These are phyloP conservation scores for Lutjanus erythropterus DNA, from an alignment of 2,113 vertebrate species.

Conservation along the genomic window DNA sequence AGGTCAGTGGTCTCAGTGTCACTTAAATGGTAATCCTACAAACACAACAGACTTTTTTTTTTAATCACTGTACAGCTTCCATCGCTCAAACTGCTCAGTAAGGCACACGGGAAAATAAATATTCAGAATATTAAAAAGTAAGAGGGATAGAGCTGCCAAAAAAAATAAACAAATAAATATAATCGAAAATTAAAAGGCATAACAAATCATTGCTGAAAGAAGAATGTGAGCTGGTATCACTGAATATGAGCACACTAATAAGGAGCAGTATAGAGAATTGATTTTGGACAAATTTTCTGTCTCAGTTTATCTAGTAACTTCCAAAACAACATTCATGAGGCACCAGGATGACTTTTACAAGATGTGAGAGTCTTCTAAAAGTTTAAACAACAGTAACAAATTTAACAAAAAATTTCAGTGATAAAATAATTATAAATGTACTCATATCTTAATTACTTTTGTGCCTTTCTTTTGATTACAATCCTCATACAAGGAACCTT, in stretches of 20 bases:
- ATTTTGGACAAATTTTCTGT: background rate
- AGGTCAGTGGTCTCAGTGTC: background rate
- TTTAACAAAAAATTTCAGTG: background rate
- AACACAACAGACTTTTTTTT: background rate
- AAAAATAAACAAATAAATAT: too few species aligned
- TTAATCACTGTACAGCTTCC: too few species aligned
- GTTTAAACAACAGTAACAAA: background rate
- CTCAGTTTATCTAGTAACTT: slow-evolving; percentile 2
- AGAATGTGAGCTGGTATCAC: background rate
- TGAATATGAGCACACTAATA: background rate
- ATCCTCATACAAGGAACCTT: too few species aligned
- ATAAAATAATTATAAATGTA: background rate
- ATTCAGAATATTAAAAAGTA: slow-evolving; percentile 3
- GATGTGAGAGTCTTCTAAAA: background rate
- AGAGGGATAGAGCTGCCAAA: background rate
- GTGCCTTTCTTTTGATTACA: too few species aligned
- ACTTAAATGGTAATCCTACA: slow-evolving; percentile 1
- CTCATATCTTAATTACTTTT: too few species aligned
- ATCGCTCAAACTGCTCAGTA: background rate
- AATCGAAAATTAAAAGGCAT: background rate
- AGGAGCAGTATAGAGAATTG: background rate
- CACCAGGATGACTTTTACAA: background rate
- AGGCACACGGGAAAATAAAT: background rate
- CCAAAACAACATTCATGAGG: background rate
- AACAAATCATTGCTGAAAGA: background rate